Percentiles rank a stretch among this genome's conserved stretches.
These are phyloP conservation scores for Aethina tumida DNA, from an alignment of 1,140 invertebrate species.

Conservation along the genomic window DNA sequence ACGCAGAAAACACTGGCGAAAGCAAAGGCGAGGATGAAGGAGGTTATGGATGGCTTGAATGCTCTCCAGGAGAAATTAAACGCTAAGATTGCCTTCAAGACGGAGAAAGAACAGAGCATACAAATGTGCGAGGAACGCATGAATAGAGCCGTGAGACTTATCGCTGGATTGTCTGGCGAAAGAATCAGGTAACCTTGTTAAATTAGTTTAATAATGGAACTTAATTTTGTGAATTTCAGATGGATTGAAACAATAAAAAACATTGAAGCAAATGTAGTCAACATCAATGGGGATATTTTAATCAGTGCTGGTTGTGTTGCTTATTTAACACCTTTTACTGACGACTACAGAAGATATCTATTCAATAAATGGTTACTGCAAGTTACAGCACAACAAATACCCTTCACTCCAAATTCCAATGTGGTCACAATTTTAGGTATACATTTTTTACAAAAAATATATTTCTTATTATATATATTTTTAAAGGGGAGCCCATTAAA, in stretches of 20 bases:
- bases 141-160: conserved; percentile 61
- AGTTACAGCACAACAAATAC: conserved; percentile 30
- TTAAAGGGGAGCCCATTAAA: conserved; percentile 50
- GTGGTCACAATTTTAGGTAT: conserved; percentile 48
- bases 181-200: conserved; percentile 27
- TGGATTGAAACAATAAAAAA: conserved; percentile 58
- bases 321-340: conserved; percentile 58
- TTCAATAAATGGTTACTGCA: conserved; percentile 22
- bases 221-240: conserved; percentile 7
- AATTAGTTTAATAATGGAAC: not conserved
- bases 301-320: conserved; percentile 57
- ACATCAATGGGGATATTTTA: conserved; percentile 51
- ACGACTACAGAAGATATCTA: conserved; percentile 39
- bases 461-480: too few relatives aligned
- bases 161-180: conserved; percentile 42
- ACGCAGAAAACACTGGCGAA: conserved; percentile 53
- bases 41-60: conserved; percentile 48
- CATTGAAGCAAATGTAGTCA: conserved; percentile 49
- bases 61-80: conserved; percentile 53
- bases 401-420: conserved; percentile 46
- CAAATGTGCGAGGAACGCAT: conserved; percentile 67
- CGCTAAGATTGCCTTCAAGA: conserved; percentile 50
- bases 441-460: too few relatives aligned
- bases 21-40: conserved; percentile 48
- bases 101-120: conserved; percentile 63